Evolutionary conservation across 2,797 vertebrate species (phyloP), one percentile per base, ranked within the genome.

Genomic region (Arctocebus calabarensis): DNA sequence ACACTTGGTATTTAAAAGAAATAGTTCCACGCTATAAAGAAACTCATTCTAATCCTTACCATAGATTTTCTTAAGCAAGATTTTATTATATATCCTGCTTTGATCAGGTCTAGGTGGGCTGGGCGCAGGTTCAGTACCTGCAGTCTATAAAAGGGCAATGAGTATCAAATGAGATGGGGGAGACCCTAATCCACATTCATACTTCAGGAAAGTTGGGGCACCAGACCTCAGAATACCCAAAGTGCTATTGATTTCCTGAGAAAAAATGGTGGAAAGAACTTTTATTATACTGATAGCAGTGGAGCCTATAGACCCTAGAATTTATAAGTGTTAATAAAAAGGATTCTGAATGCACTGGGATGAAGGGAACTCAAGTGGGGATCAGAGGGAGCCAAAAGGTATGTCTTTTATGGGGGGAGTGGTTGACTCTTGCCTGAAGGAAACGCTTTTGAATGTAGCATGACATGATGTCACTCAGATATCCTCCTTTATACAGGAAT

Each of bases 1-100:
- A 88, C 62, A 34, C 32, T 77, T 59, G 8, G 14, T 62, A 85
- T 71, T 85, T 61, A 78, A 95, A 84, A 95, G 78, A 1, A 87
- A 77, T 19, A 75, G 22, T 89, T 73, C 78, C 29, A 73, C 14
- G 59, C 16, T 52, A 9, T 11, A 90, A 70, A 66, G 91, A 73
- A 84, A 85, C 55, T 88, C 59, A 70, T 82, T 92, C 43, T 85
- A 82, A 88, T 48, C 88, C 93, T 90, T 43, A 68, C 22, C 37
- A 59, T 23, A 34, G 70, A 52, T 70, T 92, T 94, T 93, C 62
- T 85, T 73, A 86, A 77, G 79, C 4, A 37, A 57, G 43, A 70
- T 85, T 84, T 87, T 55, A 32, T 84, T 86, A 77, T 8, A 77
- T 8, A n/a, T 5, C 52, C 43, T 86, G 40, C 59, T 88, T 59